phyloP scores from a whole-genome alignment of 2,797 vertebrate species.

The Argyrosomus regius region DNA sequence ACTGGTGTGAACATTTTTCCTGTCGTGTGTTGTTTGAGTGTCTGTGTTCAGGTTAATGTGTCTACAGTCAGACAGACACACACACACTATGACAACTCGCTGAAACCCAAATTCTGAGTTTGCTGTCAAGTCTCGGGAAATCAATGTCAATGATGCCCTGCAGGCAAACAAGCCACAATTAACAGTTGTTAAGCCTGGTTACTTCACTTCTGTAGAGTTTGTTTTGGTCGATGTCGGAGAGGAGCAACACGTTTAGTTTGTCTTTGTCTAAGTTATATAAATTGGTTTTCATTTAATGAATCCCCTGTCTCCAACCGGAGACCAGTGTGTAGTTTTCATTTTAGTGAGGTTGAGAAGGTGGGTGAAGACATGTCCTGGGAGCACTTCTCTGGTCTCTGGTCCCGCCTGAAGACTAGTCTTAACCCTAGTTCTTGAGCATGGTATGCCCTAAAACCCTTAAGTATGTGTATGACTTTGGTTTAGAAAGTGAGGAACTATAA shows the following conservation, averaged over 20 bases:
- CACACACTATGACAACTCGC: constrained; percentile 25
- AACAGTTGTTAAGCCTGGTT: not conserved
- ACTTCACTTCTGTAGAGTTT: not conserved
- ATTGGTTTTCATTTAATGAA: not conserved
- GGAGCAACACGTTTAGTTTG: too few relatives aligned
- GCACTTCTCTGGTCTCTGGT: not conserved
- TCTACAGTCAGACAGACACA: constrained; percentile 16
- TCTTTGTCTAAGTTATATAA: too few relatives aligned
- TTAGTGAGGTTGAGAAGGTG: not conserved
- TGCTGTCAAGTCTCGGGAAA: constrained; percentile 37
- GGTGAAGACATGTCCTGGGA: not conserved
- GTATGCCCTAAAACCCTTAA: not conserved
- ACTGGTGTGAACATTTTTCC: not conserved
- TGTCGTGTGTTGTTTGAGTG: constrained; percentile 3
- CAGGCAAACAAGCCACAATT: constrained; percentile 35
- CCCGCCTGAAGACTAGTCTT: too few relatives aligned
- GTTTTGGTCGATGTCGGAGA: too few relatives aligned
- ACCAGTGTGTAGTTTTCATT: constrained; percentile 9
- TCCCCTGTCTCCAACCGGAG: not conserved
- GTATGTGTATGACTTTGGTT: not conserved
- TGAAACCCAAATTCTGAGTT: constrained; percentile 38
- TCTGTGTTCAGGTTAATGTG: constrained; percentile 26
- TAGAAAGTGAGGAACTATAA: not conserved
- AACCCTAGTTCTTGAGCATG: not conserved
- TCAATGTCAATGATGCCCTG: constrained; percentile 33